phyloP scores from a whole-genome alignment of 2,888 invertebrate genomes.

The Thysanoteuthis rhombus region DNA sequence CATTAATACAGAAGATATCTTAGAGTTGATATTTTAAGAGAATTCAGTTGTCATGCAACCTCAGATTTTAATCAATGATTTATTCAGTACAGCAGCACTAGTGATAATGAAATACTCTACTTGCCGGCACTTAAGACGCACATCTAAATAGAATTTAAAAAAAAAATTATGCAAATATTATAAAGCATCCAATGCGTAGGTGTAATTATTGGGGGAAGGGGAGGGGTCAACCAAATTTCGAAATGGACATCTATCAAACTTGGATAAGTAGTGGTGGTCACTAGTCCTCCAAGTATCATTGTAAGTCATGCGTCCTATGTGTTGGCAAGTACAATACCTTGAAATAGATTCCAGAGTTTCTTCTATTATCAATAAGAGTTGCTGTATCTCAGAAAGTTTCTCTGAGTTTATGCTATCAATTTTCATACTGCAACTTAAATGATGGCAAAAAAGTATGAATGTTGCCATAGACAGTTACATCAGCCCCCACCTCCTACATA shows the following conservation, averaged over 20 bases:
- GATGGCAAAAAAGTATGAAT: background rate
- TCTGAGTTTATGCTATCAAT: background rate
- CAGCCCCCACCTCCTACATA: too few species aligned
- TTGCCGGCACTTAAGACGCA: too few species aligned
- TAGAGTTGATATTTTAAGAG: background rate
- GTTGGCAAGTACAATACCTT: too few species aligned
- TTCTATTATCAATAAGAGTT: background rate
- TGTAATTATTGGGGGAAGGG: too few species aligned
- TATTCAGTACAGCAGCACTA: background rate
- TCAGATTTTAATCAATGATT: background rate
- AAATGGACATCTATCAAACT: too few species aligned
- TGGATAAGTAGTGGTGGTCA: too few species aligned
- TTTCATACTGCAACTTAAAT: background rate
- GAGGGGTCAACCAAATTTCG: too few species aligned
- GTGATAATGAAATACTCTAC: background rate
- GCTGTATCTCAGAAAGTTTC: background rate
- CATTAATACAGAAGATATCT: background rate
- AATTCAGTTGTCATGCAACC: background rate
- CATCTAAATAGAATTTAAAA: too few species aligned
- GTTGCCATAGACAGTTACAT: background rate
- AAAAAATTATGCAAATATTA: too few species aligned
- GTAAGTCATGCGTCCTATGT: too few species aligned
- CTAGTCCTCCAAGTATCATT: too few species aligned
- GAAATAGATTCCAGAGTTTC: background rate
- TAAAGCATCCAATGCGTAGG: too few species aligned